phyloP scores from a whole-genome alignment of 2,113 vertebrate species.

The Melanerpes aurifrons region DNA sequence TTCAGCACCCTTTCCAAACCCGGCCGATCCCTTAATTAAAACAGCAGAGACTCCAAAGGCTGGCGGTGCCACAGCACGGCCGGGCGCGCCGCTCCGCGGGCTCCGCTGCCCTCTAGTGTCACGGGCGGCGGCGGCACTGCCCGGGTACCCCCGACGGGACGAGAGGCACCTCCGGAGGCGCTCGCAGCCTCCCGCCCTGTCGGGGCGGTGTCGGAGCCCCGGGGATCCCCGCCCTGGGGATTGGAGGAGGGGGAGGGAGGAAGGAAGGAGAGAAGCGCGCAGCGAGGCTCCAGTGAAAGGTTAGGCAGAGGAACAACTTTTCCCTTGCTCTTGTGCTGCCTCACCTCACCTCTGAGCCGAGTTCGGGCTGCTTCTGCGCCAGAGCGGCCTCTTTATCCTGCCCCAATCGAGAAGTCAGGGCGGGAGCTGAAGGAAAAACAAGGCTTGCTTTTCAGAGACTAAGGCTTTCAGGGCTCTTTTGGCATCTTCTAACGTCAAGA shows the following conservation, averaged over 20 bases:
- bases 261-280: too few species aligned
- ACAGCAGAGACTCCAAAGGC: accelerated
- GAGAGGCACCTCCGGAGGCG: not conserved
- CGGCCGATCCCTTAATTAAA: accelerated
- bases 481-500: not conserved
- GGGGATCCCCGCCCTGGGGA: too few species aligned
- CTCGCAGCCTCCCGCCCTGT: not conserved
- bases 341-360: not conserved
- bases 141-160: not conserved
- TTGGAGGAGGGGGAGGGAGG: too few species aligned
- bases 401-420: not conserved
- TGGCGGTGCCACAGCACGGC: not conserved
- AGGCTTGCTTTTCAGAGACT: not conserved
- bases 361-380: not conserved
- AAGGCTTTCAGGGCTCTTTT: not conserved
- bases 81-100: not conserved
- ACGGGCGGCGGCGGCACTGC: not conserved
- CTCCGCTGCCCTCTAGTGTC: slow-evolving; percentile 65
- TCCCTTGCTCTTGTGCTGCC: not conserved
- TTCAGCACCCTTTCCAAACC: accelerated
- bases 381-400: not conserved
- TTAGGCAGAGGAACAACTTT: accelerated
- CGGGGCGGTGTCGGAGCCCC: not conserved
- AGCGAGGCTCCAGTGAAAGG: not conserved
- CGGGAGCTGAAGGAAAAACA: slow-evolving; percentile 1